A percentile compares a stretch with the other conserved stretches of the same genome.
phyloP scores from a whole-genome alignment of 1,140 invertebrate genomes.

The Cyclina sinensis region DNA sequence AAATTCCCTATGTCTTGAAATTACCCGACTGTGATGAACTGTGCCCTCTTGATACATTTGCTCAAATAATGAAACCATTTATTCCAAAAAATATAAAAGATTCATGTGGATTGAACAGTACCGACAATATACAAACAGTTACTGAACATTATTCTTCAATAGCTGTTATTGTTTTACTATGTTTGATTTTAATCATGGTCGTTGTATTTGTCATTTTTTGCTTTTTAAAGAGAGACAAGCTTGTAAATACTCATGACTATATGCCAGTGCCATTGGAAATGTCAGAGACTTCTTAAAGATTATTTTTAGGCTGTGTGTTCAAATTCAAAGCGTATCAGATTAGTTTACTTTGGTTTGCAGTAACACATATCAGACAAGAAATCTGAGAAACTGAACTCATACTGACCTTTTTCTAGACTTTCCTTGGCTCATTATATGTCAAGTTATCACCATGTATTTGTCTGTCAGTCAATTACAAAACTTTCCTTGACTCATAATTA shows the following conservation, averaged over 20 bases:
- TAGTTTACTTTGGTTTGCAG: no score
- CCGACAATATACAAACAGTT: background rate
- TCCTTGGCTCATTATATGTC: no score
- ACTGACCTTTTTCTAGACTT: no score
- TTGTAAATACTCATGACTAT: conserved; percentile 15
- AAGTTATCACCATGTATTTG: no score
- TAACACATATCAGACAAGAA: no score
- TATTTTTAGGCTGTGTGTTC: no score
- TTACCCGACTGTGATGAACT: conserved; percentile 28
- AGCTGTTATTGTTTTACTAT: conserved; percentile 1
- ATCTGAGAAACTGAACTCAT: no score
- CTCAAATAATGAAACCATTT: background rate
- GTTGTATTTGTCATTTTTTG: background rate
- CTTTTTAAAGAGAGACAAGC: background rate
- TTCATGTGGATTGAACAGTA: background rate
- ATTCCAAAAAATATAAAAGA: background rate
- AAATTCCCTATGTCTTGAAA: conserved; percentile 8
- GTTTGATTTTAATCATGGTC: conserved; percentile 1
- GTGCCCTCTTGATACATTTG: conserved; percentile 40
- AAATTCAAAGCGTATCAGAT: no score
- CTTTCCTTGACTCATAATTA: no score
- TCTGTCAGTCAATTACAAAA: no score
- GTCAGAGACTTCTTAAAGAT: background rate
- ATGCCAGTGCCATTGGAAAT: conserved; percentile 56
- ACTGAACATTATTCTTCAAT: background rate